Evolutionary conservation across 2,888 invertebrate genomes (phyloP).

Genomic region (Nycteola revayana): DNA sequence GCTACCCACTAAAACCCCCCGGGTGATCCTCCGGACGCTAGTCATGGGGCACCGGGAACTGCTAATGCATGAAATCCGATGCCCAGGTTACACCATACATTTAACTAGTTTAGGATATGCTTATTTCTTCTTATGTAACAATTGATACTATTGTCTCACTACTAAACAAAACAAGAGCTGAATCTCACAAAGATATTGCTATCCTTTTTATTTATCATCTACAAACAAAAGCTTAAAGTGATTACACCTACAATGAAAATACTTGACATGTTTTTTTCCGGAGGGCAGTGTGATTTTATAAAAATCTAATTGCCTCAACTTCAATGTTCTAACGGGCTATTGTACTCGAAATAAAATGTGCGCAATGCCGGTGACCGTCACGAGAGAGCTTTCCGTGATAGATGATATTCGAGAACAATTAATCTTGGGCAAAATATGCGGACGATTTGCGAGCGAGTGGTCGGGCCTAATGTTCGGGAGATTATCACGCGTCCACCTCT

Average conservation of each 20-base stretch:
- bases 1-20: too few relatives aligned
- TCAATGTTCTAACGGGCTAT: constrained; percentile 58
- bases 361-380: constrained; percentile 76
- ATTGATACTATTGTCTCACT: not conserved
- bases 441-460: constrained; percentile 81
- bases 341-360: constrained; percentile 76
- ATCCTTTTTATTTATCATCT: constrained; percentile 21
- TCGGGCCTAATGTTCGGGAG: constrained; percentile 78
- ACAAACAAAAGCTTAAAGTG: constrained; percentile 32
- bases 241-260: constrained; percentile 36
- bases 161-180: too few relatives aligned
- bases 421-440: constrained; percentile 81
- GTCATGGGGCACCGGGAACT: too few relatives aligned
- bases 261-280: constrained; percentile 38
- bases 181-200: too few relatives aligned
- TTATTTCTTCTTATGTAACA: too few relatives aligned
- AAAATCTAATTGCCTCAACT: constrained; percentile 69
- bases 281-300: constrained; percentile 44
- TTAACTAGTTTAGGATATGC: too few relatives aligned
- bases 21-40: too few relatives aligned
- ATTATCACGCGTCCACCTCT: constrained; percentile 70
- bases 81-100: too few relatives aligned
- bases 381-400: constrained; percentile 78
- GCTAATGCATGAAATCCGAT: too few relatives aligned
- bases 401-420: constrained; percentile 82